phyloP scores from a whole-genome alignment of 2,797 vertebrate genomes.

The Gouania willdenowi region DNA sequence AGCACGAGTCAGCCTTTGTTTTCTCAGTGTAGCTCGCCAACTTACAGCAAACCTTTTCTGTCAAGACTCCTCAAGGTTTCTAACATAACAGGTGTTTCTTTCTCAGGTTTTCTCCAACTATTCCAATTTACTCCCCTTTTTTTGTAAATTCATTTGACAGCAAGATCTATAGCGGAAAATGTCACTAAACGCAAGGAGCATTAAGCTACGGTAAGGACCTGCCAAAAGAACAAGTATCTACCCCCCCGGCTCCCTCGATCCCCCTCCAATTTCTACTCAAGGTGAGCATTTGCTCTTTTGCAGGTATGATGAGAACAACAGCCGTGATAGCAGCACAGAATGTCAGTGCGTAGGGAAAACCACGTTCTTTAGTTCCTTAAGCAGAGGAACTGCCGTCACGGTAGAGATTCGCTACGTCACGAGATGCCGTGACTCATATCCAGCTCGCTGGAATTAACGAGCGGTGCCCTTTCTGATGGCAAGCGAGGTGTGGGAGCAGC shows the following conservation, averaged over 20 bases:
- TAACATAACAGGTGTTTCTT: too few relatives aligned
- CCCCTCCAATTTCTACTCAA: constrained; percentile 5
- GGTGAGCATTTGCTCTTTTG: constrained; percentile 40
- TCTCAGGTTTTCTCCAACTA: constrained; percentile 8
- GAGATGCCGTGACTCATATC: constrained; percentile 67
- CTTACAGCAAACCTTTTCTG: too few relatives aligned
- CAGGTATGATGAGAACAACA: constrained; percentile 42
- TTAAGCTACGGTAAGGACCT: neutral
- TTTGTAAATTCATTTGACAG: too few relatives aligned
- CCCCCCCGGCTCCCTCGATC: neutral
- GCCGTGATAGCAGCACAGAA: constrained; percentile 42
- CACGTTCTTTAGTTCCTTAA: constrained; percentile 46
- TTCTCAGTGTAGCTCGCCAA: too few relatives aligned
- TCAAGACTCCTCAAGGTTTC: too few relatives aligned
- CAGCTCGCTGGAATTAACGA: constrained; percentile 70
- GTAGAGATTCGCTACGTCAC: constrained; percentile 55
- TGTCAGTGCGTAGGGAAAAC: constrained; percentile 53
- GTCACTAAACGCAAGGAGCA: neutral
- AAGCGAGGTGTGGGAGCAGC: constrained; percentile 54
- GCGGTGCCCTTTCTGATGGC: constrained; percentile 64
- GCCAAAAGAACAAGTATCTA: constrained; percentile 1
- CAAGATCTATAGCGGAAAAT: too few relatives aligned
- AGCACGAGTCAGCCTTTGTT: too few relatives aligned
- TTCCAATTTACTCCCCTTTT: too few relatives aligned
- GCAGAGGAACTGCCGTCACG: constrained; percentile 34